Evolutionary conservation across 2,888 invertebrate species (phyloP).

Genomic region (Hesperia comma): DNA sequence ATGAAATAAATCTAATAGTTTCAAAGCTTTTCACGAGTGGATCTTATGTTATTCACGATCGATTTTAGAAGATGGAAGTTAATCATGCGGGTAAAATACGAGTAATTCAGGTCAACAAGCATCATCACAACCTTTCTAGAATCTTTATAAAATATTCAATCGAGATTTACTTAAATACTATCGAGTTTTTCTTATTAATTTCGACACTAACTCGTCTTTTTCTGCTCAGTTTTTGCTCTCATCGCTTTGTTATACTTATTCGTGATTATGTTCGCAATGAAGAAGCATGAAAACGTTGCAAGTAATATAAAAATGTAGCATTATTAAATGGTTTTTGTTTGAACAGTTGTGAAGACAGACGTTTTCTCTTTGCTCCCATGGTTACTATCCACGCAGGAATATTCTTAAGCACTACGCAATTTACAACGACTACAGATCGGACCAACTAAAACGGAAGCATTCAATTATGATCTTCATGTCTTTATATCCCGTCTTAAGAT

Average conservation of each 20-base stretch:
- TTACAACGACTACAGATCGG: too few relatives aligned
- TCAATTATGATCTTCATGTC: too few relatives aligned
- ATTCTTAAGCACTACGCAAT: not conserved
- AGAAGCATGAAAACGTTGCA: not conserved
- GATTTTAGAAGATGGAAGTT: too few relatives aligned
- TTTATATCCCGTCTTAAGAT: too few relatives aligned
- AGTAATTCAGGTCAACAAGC: too few relatives aligned
- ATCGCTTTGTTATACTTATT: not conserved
- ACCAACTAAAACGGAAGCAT: too few relatives aligned
- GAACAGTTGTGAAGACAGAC: constrained; percentile 7
- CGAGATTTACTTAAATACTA: not conserved
- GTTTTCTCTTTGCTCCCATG: not conserved
- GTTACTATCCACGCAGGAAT: not conserved
- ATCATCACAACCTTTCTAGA: too few relatives aligned
- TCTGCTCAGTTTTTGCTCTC: not conserved
- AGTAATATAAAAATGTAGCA: too few relatives aligned
- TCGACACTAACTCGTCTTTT: not conserved
- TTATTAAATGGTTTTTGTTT: not conserved
- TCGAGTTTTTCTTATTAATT: not conserved
- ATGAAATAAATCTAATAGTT: too few relatives aligned
- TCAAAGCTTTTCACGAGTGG: too few relatives aligned
- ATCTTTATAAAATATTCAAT: not conserved
- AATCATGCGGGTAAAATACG: too few relatives aligned
- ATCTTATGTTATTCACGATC: too few relatives aligned
- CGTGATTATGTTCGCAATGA: not conserved